A percentile compares a stretch with the other conserved stretches of the same genome.
These are phyloP conservation scores for Chaetoderma sp. DNA, from an alignment of 2,888 invertebrate species.

Conservation along the genomic window DNA sequence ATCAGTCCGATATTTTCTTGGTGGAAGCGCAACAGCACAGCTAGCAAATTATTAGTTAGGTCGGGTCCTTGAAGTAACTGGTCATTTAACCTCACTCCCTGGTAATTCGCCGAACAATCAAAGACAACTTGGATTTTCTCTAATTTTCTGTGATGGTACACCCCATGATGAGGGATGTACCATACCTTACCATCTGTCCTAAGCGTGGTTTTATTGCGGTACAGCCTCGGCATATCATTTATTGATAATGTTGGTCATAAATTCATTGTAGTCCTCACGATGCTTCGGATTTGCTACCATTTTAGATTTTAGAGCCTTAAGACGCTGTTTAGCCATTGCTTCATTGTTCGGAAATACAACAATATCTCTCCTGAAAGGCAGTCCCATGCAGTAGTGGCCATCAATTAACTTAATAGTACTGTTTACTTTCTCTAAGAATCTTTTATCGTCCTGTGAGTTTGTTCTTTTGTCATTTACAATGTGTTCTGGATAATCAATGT, in stretches of 20 bases:
- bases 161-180: conserved; percentile 22
- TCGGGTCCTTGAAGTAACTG: conserved; percentile 13
- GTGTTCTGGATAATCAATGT: conserved; percentile 31
- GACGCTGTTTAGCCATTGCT: neutral
- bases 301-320: neutral
- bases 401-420: neutral
- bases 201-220: no score
- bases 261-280: conserved; percentile 2
- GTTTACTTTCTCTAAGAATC: conserved; percentile 16
- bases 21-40: conserved; percentile 4
- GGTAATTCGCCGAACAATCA: conserved; percentile 4
- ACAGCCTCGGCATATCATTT: conserved; percentile 9
- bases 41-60: conserved; percentile 12
- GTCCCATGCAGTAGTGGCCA: neutral
- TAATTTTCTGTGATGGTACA: conserved; percentile 19
- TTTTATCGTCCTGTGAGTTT: conserved; percentile 24
- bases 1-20: conserved; percentile 7
- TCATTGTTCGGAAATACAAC: conserved; percentile 5
- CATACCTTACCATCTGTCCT: conserved; percentile 12
- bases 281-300: neutral
- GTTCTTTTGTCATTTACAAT: conserved; percentile 21
- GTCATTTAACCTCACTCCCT: conserved; percentile 3
- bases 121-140: conserved; percentile 10
- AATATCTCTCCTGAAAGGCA: neutral
- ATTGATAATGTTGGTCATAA: conserved; percentile 12